Base-by-base conservation (phyloP, 2,797 vertebrate genomes). In the Fistularia commersonii region DNA sequence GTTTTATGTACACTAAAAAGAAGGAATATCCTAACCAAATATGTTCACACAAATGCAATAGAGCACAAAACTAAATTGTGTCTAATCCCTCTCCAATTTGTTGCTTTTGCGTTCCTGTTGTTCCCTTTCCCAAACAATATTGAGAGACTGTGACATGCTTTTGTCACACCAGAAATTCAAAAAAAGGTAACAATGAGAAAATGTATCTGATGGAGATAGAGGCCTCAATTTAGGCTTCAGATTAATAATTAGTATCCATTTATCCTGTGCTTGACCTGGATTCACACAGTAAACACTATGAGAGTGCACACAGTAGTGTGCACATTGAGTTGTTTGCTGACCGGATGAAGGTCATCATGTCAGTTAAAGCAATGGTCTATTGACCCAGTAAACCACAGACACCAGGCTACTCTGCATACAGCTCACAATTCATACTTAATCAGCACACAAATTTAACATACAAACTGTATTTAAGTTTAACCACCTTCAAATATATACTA, bases 271-370 rank as follows among this genome's bases (percentile, higher is more conserved):
- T 53, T 60, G 34, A 45, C 66, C 54, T 50, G 49, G 6, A 34
- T 76, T 76, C 74, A 56, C 51, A 67, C 47, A 48, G 63, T 39
- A 35, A 67, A 60, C 61, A 54, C 14, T 15, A 8, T 51, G 6
- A 53, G 56, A 63, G 66, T 15, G 50, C 54, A 54, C 62, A 66
- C 59, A 55, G 51, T 38, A 32, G 41, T 54, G 61, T 35, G 51
- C 56, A 63, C 47, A 58, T 37, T 60, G 41, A 39, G 53, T 67
- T 57, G 64, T 77, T 72, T 71, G 58, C 46, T 52, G 57, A 77
- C 51, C 8, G 50, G 75, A 66, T 76, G 68, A 85, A 80, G 82
- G 85, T 83, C 81, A 80, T 54, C 45, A 9, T 52, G 51, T 58
- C 49, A 43, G 52, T 46, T 60, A 48, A 74, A 72, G 57, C 66